Evolutionary conservation across 2,113 vertebrate genomes (phyloP), one percentile per base, ranked within the genome.

Genomic region (Dipodomys spectabilis): DNA sequence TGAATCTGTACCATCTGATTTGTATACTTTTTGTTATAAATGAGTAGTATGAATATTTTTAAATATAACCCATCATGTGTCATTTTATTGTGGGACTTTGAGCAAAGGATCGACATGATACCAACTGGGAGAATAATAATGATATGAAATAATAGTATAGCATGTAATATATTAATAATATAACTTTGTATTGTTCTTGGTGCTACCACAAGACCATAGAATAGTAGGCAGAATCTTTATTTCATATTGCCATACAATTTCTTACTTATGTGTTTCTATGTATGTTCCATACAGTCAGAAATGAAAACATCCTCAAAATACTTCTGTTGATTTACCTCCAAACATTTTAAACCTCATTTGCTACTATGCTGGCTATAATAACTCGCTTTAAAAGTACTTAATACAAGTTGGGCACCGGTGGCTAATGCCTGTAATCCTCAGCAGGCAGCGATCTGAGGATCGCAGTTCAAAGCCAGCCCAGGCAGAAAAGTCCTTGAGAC

Each of bases 341-440:
- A 92, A 78, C 23, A 75, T 35, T 88, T 44, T 62, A 88, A 84
- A 81, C 19, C 5, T 53, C n/a, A 73, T 65, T 74, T 91, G 23
- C n/a, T 74, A 62, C 64, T 8, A 57, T 72, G 27, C n/a, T 49
- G 27, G 79, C 39, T 72, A 80, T 84, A 75, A 95, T 93, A 88
- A 88, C 57, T 69, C 68, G 69, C 82, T 93, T 86, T 49, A 90
- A 90, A 80, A 71, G 83, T 20, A 84, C 75, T 90, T 91, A 49
- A 49, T 49, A 74, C 45, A 69, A 39, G 39, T 39, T 39, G 39
- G 39, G 39, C 39, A 39, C 39, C 39, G 39, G 39, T 39, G 39
- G 39, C 39, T 39, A 39, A 39, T 39, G 39, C 39, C 39, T 39
- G 39, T 39, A 39, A 39, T 39, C 39, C 5, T 39, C 39, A 39